Percentiles rank a stretch among this genome's conserved stretches.
phyloP scores from a whole-genome alignment of 2,888 invertebrate species.

The Schizotus pectinicornis region DNA sequence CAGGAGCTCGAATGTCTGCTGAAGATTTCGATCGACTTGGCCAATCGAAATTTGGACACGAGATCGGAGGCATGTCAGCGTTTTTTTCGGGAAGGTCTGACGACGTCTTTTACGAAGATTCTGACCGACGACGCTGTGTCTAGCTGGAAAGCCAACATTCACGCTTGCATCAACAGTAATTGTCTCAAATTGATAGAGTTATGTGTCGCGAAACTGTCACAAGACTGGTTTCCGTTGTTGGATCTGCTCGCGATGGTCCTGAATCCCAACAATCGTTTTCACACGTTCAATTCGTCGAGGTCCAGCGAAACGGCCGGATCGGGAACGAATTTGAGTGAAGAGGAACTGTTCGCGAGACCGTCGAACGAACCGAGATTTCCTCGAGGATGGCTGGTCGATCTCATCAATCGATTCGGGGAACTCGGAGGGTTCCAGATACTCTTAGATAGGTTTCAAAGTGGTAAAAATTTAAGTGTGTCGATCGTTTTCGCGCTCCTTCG shows the following conservation, averaged over 20 bases:
- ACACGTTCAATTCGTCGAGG: constrained; percentile 81
- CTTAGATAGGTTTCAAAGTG: constrained; percentile 81
- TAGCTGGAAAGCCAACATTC: constrained; percentile 97
- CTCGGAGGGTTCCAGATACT: constrained; percentile 88
- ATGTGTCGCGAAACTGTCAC: constrained; percentile 87
- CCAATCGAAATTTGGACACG: constrained; percentile 86
- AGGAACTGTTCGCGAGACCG: constrained; percentile 76
- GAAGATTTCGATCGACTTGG: constrained; percentile 86
- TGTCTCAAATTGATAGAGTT: constrained; percentile 91
- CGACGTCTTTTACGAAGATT: constrained; percentile 94
- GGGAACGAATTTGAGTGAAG: constrained; percentile 69
- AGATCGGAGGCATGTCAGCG: constrained; percentile 90
- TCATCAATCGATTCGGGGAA: constrained; percentile 92
- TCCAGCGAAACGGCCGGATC: constrained; percentile 74
- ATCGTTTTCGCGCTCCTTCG: constrained; percentile 82
- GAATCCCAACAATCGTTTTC: constrained; percentile 96
- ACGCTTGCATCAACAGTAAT: constrained; percentile 92
- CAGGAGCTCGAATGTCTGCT: constrained; percentile 93
- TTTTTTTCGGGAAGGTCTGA: constrained; percentile 93
- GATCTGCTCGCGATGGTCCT: constrained; percentile 92
- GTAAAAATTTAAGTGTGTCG: constrained; percentile 74
- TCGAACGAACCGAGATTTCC: constrained; percentile 81
- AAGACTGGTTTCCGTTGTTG: constrained; percentile 91
- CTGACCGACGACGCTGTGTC: constrained; percentile 97
- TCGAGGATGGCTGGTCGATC: constrained; percentile 94